Evolutionary conservation across 1,140 invertebrate species (phyloP).

Genomic region (Manduca sexta): DNA sequence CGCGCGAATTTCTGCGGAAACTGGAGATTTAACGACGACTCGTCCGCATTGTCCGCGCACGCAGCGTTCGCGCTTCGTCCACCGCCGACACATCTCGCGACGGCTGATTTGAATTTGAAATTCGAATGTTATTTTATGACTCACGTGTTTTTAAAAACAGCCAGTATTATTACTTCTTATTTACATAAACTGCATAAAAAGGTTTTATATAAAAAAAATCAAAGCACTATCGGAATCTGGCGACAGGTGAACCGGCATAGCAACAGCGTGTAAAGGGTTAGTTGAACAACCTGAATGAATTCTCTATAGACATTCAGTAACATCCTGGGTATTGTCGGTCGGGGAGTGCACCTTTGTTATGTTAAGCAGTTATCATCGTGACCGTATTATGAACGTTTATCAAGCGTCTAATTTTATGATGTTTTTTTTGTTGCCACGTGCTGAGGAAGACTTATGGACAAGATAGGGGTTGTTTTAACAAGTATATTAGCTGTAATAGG

Average conservation of each 20-base stretch:
- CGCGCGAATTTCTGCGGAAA: conserved; percentile 58
- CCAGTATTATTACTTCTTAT: not conserved
- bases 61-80: conserved; percentile 31
- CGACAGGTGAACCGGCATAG: conserved; percentile 51
- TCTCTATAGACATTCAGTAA: conserved; percentile 28
- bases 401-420: conserved; percentile 51
- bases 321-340: conserved; percentile 30
- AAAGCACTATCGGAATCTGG: conserved; percentile 1
- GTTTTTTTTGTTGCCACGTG: conserved; percentile 63
- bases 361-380: conserved; percentile 61
- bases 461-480: conserved; percentile 72
- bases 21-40: conserved; percentile 57
- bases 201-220: not conserved
- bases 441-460: conserved; percentile 48
- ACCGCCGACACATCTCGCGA: conserved; percentile 32
- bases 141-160: not conserved
- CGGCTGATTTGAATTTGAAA: conserved; percentile 66
- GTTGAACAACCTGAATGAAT: conserved; percentile 33
- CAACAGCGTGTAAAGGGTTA: conserved; percentile 29
- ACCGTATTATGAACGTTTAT: conserved; percentile 31
- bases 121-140: conserved; percentile 46
- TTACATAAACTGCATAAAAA: too few relatives aligned
- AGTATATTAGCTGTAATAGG: conserved; percentile 67
- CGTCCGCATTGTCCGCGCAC: conserved; percentile 62
- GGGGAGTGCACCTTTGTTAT: conserved; percentile 54